Evolutionary conservation across 2,113 vertebrate species (phyloP), one percentile per base, ranked within the genome.

Genomic region (Mugil cephalus): DNA sequence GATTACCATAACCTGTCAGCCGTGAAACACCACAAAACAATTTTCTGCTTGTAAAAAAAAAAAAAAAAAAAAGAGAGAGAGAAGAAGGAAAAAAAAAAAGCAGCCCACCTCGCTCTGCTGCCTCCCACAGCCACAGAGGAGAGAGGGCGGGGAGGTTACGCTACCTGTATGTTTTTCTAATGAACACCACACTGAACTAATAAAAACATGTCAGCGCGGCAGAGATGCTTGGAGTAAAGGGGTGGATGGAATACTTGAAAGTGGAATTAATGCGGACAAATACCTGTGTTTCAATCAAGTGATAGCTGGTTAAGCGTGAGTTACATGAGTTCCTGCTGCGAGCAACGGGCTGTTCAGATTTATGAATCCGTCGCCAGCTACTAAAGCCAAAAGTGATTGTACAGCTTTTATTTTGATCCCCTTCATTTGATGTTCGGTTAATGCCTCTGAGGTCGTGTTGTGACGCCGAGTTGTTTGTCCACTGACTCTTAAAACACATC

Each of bases 1-100:
- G 95, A 97, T 97, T 97, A 96, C 92, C 94, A 94, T 95, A 95
- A 95, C 96, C 95, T 92, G 94, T 95, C 95, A 95, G 92, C 92
- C 94, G 91, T 96, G 92, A 93, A 94, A 96, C 94, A 90, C 91
- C 92, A 90, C 95, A 93, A 95, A 94, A 93, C 92, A 93, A 92
- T 92, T 93, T 92, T 89, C 82, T 75, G 82, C 91, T 88, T 89
- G 89, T 91, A 80, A 84, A 77, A 89, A 89, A 87, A 82, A 80
- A 72, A 77, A 62, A 59, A 51, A 47, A 58, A 66, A 35, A 69
- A 30, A 69, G 39, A 14, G 40, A 43, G 12, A 35, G 24, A 47
- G 40, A 48, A 39, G 39, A 45, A 15, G 30, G 34, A 55, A 30
- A 11, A 55, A 43, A 63, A 66, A 55, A 74, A 69, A 62, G 30